Evolutionary conservation across 2,797 vertebrate species (phyloP).

Genomic region (Enteromius afrohamiltoni): DNA sequence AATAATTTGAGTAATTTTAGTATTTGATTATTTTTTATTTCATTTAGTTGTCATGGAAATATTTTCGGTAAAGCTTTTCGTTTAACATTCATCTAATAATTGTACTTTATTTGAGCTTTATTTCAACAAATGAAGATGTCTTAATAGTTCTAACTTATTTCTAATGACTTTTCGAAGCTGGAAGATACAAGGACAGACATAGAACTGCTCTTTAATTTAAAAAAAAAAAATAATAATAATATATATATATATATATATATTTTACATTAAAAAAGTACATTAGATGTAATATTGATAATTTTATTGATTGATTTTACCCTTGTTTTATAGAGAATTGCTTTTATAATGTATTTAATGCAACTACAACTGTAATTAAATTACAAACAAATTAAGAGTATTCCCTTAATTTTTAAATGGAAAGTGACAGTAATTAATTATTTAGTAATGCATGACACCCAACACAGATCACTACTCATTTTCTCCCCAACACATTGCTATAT

Average conservation of each 20-base stretch:
- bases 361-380: neutral
- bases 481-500: neutral
- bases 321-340: neutral
- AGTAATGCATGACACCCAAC: neutral
- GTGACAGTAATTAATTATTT: neutral
- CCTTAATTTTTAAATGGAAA: neutral
- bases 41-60: neutral
- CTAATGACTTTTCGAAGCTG: neutral
- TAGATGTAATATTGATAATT: neutral
- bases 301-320: neutral
- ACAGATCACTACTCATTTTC: neutral
- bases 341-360: neutral
- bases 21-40: neutral
- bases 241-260: no score
- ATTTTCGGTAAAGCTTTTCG: neutral
- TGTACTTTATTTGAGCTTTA: neutral
- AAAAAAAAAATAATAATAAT: no score
- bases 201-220: no score
- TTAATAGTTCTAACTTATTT: neutral
- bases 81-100: neutral
- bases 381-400: neutral
- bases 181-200: no score
- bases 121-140: neutral
- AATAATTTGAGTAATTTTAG: neutral
- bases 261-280: neutral